Evolutionary conservation across 2,113 vertebrate species (phyloP).

Genomic region (Calonectris borealis): DNA sequence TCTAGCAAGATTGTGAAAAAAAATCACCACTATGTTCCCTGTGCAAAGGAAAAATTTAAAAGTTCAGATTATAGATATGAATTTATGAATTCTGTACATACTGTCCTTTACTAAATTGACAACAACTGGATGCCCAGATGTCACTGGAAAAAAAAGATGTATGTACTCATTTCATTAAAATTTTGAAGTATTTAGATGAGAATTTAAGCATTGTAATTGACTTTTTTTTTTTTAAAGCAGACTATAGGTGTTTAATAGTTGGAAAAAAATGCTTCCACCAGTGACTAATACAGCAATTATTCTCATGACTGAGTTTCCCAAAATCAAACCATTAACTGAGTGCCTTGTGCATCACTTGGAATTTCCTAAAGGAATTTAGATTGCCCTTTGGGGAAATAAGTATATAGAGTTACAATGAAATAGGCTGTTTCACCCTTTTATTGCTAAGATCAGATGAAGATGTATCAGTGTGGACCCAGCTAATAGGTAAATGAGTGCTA

Average conservation of each 20-base stretch:
- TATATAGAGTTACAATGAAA: background rate
- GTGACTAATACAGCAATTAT: background rate
- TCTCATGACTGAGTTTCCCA: background rate
- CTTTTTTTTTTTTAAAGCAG: background rate
- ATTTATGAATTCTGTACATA: background rate
- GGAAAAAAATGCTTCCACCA: background rate
- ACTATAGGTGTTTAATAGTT: background rate
- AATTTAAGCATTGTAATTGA: background rate
- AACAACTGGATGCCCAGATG: background rate
- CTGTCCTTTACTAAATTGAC: background rate
- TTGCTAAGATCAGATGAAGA: background rate
- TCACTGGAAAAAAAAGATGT: background rate
- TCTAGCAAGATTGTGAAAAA: background rate
- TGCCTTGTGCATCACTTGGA: background rate
- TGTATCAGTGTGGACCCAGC: background rate
- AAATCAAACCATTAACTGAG: background rate
- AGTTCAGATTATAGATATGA: rapidly evolving
- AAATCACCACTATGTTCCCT: background rate
- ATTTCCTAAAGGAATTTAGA: background rate
- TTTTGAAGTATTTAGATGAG: background rate
- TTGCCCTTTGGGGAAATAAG: background rate
- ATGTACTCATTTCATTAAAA: background rate
- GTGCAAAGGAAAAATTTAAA: background rate
- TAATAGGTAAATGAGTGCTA: background rate
- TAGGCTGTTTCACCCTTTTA: background rate